Evolutionary conservation across 2,113 vertebrate genomes (phyloP).

Genomic region (Scopus umbretta): DNA sequence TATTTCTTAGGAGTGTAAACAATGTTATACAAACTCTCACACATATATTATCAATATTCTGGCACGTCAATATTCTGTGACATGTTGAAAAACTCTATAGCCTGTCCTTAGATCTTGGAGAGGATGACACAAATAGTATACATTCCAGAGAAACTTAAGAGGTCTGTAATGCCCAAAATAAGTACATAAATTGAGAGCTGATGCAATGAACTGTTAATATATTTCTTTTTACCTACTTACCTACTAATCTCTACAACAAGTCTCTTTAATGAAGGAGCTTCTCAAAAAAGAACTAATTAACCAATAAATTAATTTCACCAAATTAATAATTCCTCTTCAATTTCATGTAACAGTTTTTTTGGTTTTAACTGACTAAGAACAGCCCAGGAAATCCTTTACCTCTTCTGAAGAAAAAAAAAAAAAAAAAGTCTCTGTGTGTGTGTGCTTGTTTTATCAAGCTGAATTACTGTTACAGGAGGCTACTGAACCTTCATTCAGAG

Average conservation of each 20-base stretch:
- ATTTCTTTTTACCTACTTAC: background rate
- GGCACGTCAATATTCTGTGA: background rate
- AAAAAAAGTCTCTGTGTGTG: too few species aligned
- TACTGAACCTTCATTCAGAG: background rate
- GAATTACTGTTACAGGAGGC: background rate
- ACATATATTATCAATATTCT: background rate
- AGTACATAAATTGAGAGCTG: background rate
- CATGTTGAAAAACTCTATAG: background rate
- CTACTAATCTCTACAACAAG: background rate
- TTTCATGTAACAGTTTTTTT: background rate
- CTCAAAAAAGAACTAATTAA: background rate
- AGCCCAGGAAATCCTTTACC: background rate
- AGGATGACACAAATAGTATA: background rate
- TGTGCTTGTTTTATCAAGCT: background rate
- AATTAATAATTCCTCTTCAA: background rate
- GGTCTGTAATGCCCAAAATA: background rate
- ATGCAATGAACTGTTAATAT: background rate
- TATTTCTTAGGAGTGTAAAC: background rate
- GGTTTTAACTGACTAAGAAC: background rate
- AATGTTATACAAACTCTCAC: background rate
- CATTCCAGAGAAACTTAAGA: background rate
- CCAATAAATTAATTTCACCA: background rate
- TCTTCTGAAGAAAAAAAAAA: too few species aligned
- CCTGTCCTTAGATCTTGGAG: background rate
- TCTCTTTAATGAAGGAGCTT: background rate